Base-by-base conservation (phyloP, 2,888 invertebrate species). In the Lymantria dispar region DNA sequence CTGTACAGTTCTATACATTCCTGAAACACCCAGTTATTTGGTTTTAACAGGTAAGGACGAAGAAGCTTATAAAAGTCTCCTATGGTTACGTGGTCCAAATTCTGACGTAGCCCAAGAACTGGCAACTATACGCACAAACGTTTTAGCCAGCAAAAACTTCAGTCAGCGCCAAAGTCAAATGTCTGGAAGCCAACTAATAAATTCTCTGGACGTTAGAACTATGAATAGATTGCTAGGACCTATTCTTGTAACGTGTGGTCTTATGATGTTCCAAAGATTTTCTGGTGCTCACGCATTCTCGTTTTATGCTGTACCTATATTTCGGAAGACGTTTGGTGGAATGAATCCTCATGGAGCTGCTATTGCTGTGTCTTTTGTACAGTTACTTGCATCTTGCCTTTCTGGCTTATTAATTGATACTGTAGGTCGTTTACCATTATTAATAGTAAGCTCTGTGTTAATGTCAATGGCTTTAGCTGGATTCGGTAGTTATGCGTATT, bases 251-350 rank as follows among this genome's bases (percentile, higher is more conserved):
- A 96, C 97, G 1, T 95, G 97, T 74, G 95, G 96, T 14, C 91
- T 98, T 62, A 97, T 97, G 97, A 95, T 97, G 87, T 97, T 98
- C 76, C 98, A 97, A 77, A 93, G 97, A 52, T 95, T 95, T 70
- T 92, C 95, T 39, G 97, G 97, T 11, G 96, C 96, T 36, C 96
- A 96, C 68, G 95, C 96, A 43, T 96, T 97, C 78, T 95, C 95
- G 62, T 96, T 96, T 78, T 97, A 97, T 82, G 96, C 96, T 44
- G 97, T 97, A 10, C 94, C 95, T 49, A 97, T 98, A 69, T 97
- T 98, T 80, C 93, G 96, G 59, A 95, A 95, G 80, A 97, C 97
- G 14, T 95, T 96, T 60, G 95, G 94, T 31, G 95, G 94, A 8
- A 95, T 96, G 87, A 95, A 96, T 74, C 96, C 96, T 7, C 96